Evolutionary conservation across 2,113 vertebrate species (phyloP), one percentile per base, ranked within the genome.

Genomic region (Leptocoma aspasia): DNA sequence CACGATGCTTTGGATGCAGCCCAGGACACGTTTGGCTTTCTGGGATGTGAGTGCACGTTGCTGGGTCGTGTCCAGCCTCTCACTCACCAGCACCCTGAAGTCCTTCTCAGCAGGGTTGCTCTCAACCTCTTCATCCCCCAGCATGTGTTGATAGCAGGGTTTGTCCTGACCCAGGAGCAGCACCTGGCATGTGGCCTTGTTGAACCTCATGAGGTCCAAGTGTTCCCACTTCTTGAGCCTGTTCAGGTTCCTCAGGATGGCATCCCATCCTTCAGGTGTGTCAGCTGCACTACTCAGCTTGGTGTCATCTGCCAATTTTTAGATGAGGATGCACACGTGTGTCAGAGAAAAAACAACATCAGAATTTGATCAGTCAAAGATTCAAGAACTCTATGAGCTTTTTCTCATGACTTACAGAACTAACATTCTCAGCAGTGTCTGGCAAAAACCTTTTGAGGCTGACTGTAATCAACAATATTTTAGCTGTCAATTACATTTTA

Each of bases 331-430:
- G 8, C 10, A 11, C 24, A 56, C 17, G 14, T 30, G 8, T 2
- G 1, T 49, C 21, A 65, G 3, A 44, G 61, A 52, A 73, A 65
- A 77, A 11, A 56, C 0, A 1, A 4, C 1, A 4, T 60, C 60
- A 56, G 27, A 28, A 64, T 27, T 22, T 68, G 11, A 8, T 53
- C 7, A 15, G 33, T 47, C 28, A 78, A 59, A 45, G 57, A 87
- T 57, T 35, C 6, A 71, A 82, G 56, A 82, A 44, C 11, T 41
- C 27, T 15, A 3, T 3, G 2, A 57, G 9, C 10, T 57, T 81
- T 28, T 65, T 57, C 16, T 85, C 8, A 44, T 49, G 44, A 61
- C n/a, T 65, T 49, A 65, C 6, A 78, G 45, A 90, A 33, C 17
- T 78, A 69, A 60, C 4, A 1, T 37, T 85, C 31, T 71, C 13